A percentile compares a stretch with the other conserved stretches of the same genome.
phyloP scores from a whole-genome alignment of 1,140 invertebrate species.

The Nasonia vitripennis region DNA sequence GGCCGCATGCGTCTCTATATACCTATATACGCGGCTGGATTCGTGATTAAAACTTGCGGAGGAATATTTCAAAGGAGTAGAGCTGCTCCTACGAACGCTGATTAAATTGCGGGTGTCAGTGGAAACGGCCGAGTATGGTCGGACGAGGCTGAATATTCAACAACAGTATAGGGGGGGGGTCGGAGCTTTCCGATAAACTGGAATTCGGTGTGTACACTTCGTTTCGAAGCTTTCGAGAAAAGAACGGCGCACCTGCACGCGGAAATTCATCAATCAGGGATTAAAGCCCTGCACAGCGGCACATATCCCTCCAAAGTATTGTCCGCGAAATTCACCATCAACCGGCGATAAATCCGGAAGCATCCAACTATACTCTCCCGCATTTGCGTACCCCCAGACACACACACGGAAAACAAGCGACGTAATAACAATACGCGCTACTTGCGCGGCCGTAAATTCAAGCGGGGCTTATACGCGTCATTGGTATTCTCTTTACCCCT shows the following conservation, averaged over 20 bases:
- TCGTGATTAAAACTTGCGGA: background rate
- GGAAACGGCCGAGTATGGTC: background rate
- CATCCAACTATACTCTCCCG: background rate
- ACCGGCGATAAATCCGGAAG: conserved; percentile 7
- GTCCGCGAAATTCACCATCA: conserved; percentile 34
- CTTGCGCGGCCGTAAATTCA: conserved; percentile 24
- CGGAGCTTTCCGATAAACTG: no score
- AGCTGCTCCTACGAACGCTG: no score
- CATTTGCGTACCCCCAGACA: background rate
- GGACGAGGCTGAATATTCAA: background rate
- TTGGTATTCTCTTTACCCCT: conserved; percentile 16
- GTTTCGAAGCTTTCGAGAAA: no score
- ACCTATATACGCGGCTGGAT: background rate
- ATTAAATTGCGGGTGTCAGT: background rate
- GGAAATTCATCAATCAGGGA: conserved; percentile 35
- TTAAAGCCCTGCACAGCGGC: background rate
- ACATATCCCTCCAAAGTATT: background rate
- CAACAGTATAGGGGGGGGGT: no score
- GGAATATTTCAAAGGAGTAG: background rate
- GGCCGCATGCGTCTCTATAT: no score
- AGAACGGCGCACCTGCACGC: no score
- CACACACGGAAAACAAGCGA: background rate
- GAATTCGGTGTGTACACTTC: no score
- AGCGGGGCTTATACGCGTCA: background rate
- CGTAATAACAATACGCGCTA: conserved; percentile 37